phyloP scores from a whole-genome alignment of 2,888 invertebrate genomes.

The Drosophila flavopinicola region DNA sequence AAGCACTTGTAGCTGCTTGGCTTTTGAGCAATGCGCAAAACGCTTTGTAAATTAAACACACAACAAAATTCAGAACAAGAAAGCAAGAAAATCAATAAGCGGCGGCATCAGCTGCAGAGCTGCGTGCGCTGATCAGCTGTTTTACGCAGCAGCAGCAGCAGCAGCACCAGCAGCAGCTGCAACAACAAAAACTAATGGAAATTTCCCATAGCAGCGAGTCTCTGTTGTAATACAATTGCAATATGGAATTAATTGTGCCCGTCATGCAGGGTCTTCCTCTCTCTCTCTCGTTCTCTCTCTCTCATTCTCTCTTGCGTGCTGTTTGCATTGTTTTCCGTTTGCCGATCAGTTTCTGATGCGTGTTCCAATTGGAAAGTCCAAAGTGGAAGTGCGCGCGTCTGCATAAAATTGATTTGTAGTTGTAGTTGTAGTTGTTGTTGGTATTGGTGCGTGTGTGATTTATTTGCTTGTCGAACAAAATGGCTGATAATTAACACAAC shows the following conservation, averaged over 20 bases:
- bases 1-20: constrained; percentile 19
- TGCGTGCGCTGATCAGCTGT: constrained; percentile 63
- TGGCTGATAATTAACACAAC: constrained; percentile 57
- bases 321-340: constrained; percentile 24
- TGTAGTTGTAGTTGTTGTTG: constrained; percentile 28
- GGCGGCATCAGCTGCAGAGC: constrained; percentile 42
- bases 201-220: constrained; percentile 65
- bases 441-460: constrained; percentile 52
- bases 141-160: constrained; percentile 37
- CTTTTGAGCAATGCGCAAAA: constrained; percentile 45
- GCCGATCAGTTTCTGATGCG: constrained; percentile 54
- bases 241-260: constrained; percentile 48
- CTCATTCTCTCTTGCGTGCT: constrained; percentile 10
- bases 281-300: constrained; percentile 1
- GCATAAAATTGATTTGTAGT: constrained; percentile 44
- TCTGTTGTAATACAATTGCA: constrained; percentile 59
- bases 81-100: constrained; percentile 49
- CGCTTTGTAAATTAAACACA: constrained; percentile 19
- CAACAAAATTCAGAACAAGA: constrained; percentile 4
- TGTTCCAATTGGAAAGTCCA: constrained; percentile 66
- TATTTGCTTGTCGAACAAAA: constrained; percentile 61
- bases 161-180: constrained; percentile 18
- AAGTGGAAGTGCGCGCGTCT: constrained; percentile 52
- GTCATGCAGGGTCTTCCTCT: constrained; percentile 38
- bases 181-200: constrained; percentile 58